These are phyloP conservation scores for Myanophis thanlyinensis DNA, from an alignment of 2,113 vertebrate species.

Conservation along the genomic window DNA sequence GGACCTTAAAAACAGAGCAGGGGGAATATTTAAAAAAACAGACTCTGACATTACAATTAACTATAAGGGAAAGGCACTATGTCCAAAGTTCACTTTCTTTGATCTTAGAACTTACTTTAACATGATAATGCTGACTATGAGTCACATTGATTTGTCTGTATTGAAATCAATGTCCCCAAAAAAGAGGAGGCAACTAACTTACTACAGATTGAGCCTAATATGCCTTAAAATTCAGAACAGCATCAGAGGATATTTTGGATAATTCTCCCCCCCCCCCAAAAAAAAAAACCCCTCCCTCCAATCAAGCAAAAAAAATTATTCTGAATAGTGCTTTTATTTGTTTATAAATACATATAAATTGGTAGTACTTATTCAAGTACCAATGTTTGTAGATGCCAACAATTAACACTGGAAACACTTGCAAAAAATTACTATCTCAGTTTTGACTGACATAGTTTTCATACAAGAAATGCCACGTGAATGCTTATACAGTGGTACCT, in stretches of 20 bases:
- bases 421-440: slow-evolving; percentile 41
- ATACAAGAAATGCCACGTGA: background rate
- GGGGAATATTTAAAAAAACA: background rate
- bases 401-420: slow-evolving; percentile 29
- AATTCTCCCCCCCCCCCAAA: background rate
- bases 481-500: background rate
- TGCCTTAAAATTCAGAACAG: slow-evolving; percentile 20
- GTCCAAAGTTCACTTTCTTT: background rate
- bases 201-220: background rate
- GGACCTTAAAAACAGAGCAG: background rate
- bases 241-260: slow-evolving; percentile 11
- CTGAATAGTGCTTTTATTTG: slow-evolving; percentile 48
- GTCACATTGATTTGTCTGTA: background rate
- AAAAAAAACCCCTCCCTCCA: background rate
- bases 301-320: slow-evolving; percentile 24
- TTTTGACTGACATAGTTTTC: slow-evolving; percentile 30
- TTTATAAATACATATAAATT: background rate
- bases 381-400: slow-evolving; percentile 49
- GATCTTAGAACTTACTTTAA: background rate
- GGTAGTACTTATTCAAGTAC: slow-evolving; percentile 30
- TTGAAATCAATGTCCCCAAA: background rate
- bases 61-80: background rate
- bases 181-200: background rate
- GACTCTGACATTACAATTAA: background rate
- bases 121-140: background rate